Base-by-base conservation (phyloP, 2,888 invertebrate genomes). In the Himalopsyche tibetana region DNA sequence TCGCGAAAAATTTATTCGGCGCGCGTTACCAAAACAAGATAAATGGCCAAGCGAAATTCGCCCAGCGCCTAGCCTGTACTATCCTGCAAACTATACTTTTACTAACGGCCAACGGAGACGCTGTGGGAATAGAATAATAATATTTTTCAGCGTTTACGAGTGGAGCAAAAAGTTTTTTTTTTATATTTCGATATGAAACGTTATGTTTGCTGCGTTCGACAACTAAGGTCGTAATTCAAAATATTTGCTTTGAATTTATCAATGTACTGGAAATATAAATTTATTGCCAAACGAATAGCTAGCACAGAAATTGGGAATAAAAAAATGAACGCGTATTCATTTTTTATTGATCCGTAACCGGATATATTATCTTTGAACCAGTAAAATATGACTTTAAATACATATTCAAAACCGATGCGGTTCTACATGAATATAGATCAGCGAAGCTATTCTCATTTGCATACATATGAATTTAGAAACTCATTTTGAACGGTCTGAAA, bases 221-320 rank as follows among this genome's bases (percentile, higher is more conserved):
- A 36, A 74, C 74, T 74, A 9, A 2, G 74, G 74, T 74, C 74
- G 74, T 74, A 74, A 74, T 74, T 74, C 74, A 74, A 74, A 38
- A 38, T 74, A 36, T 74, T 74, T 74, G 74, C 74, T 74, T 74
- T 36, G 74, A 74, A 74, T 74, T 36, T 74, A 74, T 74, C 74
- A 74, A 74, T 74, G 36, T 74, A 74, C 38, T 38, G 74, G 38
- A 38, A 74, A 38, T 74, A 36, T 36, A 15, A 74, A 74, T 74
- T 74, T 74, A 74, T 74, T 74, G 74, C 19, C 9, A 19, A 36
- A 36, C 36, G 36, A 74, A 74, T 36, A 11, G 4, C 11, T 38
- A 11, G 74, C 15, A 4, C 38, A 74, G 74, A 74, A 74, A 38
- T 38, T 5, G 0, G 9, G 12, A 0, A 9, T 11, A 38, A 36